Evolutionary conservation across 2,113 vertebrate genomes (phyloP).

Genomic region (Pionites leucogaster): DNA sequence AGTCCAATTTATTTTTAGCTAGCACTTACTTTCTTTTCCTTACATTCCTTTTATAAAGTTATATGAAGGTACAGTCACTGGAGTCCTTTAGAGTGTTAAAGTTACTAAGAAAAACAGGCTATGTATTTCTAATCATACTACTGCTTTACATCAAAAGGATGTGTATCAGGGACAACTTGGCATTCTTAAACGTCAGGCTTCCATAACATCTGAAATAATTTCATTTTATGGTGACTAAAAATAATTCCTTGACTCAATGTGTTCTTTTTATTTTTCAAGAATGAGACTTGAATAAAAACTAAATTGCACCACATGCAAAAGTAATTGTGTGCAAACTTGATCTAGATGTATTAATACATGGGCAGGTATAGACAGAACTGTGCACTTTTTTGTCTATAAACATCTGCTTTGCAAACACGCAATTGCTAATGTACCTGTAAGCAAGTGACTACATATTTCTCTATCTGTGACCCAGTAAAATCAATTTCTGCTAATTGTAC

Average conservation of each 20-base stretch:
- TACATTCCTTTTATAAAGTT: neutral
- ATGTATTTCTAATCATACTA: neutral
- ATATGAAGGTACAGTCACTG: neutral
- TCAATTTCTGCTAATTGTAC: neutral
- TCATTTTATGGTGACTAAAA: neutral
- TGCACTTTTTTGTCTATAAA: neutral
- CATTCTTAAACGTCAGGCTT: neutral
- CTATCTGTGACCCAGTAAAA: neutral
- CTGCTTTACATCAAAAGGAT: neutral
- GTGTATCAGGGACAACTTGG: neutral
- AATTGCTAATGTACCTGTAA: neutral
- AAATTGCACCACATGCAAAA: neutral
- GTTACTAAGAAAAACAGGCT: neutral
- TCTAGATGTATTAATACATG: neutral
- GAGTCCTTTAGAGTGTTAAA: neutral
- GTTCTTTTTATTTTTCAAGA: neutral
- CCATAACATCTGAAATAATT: neutral
- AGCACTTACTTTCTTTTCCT: neutral
- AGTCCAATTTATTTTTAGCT: slow-evolving; percentile 31
- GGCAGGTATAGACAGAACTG: neutral
- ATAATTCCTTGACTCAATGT: neutral
- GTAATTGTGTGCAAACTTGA: neutral
- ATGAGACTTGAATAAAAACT: neutral
- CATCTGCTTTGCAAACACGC: neutral
- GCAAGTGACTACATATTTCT: neutral